Base-by-base conservation (phyloP, 2,113 vertebrate genomes). In the Prunella himalayana region DNA sequence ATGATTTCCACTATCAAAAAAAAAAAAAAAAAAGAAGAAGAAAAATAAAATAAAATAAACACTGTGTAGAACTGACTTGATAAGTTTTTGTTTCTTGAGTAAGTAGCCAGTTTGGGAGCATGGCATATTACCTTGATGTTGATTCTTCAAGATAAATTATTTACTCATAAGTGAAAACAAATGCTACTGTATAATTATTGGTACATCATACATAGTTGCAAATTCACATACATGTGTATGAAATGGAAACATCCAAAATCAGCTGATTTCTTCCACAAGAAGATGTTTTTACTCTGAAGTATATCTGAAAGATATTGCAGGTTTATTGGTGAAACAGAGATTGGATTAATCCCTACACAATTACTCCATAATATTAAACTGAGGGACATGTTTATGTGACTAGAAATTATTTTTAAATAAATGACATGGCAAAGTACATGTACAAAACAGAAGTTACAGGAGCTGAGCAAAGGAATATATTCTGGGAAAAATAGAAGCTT, bases 1-100 rank as follows among this genome's bases (percentile, higher is more conserved):
- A 94, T 96, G 92, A 98, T 98, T 98, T 98, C 96, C 96, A 94
- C 92, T 98, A 91, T 96, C 80, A 71, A 97, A 92, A 92, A 93
- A 69, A 53, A 45, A 47, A 27, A 28, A 31, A 15, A 47, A 23
- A 31, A 17, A 33, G 18, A 24, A 15, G 47, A 21, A n/a, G 6
- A 39, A 16, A 30, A 15, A 27, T 18, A 39, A 59, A 89, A 97
- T 51, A 95, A 97, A 98, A 98, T 97, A 98, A 98, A 98, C 63
- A 73, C 96, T 97, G 88, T 95, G 91, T 97, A 96, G 96, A 97
- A 92, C 78, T 90, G 57, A 83, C 54, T 83, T 94, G 89, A 50
- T 78, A 76, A 80, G 86, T 89, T 94, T 97, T 77, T 82, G 72
- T 98, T 95, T 93, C 92, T 97, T 96, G 69, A 86, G 20, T 78